Conservation (phyloP, 2,113 vertebrate genomes). For the Canis aureus region DNA sequence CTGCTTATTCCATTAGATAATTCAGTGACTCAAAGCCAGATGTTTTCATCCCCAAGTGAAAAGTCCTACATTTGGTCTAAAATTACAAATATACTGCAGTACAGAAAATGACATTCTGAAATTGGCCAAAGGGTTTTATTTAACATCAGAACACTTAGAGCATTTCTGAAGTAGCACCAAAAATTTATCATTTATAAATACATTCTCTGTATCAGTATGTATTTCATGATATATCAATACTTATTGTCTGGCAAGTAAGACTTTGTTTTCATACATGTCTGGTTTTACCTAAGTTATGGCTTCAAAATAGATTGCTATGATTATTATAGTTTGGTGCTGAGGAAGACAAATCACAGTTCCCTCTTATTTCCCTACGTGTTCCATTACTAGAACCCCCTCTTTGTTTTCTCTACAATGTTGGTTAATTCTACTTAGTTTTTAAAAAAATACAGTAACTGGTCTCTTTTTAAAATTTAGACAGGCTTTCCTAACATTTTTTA, state of each 20-base stretch:
- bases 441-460: not conserved
- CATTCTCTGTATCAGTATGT: not conserved
- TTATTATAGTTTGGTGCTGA: not conserved
- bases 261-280: not conserved
- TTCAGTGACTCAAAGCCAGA: slow-evolving; percentile 70
- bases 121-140: slow-evolving; percentile 44
- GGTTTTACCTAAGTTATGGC: not conserved
- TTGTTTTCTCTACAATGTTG: not conserved
- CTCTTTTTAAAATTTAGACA: not conserved
- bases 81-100: slow-evolving; percentile 48
- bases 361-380: not conserved
- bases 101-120: slow-evolving; percentile 61
- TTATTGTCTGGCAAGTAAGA: not conserved
- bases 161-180: not conserved
- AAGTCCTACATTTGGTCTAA: slow-evolving; percentile 69
- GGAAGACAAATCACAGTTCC: not conserved
- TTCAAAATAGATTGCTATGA: not conserved
- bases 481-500: not conserved
- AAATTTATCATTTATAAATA: slow-evolving; percentile 26
- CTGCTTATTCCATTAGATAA: slow-evolving; percentile 69
- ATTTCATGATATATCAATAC: not conserved
- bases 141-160: slow-evolving; percentile 19
- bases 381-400: not conserved
- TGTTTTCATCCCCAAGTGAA: slow-evolving; percentile 63
- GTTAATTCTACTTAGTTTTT: not conserved